Evolutionary conservation across 2,113 vertebrate species (phyloP).

Genomic region (Lonchura striata): DNA sequence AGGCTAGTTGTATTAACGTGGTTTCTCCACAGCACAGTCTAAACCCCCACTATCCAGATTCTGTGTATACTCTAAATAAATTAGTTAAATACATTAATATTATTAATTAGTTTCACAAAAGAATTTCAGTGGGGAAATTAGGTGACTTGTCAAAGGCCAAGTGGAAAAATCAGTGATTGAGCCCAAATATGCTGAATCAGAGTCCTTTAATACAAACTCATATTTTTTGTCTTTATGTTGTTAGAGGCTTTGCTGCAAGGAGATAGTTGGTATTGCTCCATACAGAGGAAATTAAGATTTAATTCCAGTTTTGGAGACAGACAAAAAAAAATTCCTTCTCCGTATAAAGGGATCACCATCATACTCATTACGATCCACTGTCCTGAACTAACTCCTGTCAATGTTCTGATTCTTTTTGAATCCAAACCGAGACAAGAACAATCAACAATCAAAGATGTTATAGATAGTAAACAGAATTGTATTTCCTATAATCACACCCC

Average conservation of each 20-base stretch:
- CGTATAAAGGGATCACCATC: neutral
- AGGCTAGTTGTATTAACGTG: neutral
- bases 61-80: neutral
- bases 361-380: neutral
- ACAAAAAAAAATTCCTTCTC: neutral
- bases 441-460: neutral
- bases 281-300: neutral
- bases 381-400: neutral
- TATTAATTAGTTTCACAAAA: neutral
- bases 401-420: neutral
- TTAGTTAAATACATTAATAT: neutral
- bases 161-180: neutral
- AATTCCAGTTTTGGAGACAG: neutral
- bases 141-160: neutral
- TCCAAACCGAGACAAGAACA: neutral
- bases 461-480: neutral
- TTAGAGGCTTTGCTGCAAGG: neutral
- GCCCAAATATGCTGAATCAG: neutral
- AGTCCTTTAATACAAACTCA: rapidly evolving
- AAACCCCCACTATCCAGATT: neutral
- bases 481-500: neutral
- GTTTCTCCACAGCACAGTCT: neutral
- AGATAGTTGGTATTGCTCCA: neutral
- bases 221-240: neutral
- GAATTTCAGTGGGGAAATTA: neutral